Conservation (phyloP, 2,888 invertebrate genomes). For the Volucella zonaria region DNA sequence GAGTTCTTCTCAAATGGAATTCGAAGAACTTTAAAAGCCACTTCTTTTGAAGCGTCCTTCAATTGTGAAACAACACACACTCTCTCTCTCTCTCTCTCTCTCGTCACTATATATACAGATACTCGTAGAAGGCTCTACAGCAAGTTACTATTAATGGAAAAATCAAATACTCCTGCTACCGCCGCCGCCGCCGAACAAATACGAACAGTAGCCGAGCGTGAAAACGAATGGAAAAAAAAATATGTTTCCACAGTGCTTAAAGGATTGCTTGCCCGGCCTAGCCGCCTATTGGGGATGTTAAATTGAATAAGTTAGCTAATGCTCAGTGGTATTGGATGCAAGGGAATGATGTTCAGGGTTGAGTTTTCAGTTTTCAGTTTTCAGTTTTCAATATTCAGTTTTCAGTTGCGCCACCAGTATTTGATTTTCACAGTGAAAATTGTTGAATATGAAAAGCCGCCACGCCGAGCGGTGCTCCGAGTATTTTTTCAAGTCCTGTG, state of each 20-base stretch:
- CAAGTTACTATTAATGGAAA: conserved; percentile 59
- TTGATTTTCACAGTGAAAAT: conserved; percentile 36
- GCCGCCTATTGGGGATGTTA: conserved; percentile 38
- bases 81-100: neutral
- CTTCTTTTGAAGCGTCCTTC: conserved; percentile 29
- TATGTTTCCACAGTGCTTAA: conserved; percentile 24
- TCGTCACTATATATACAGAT: neutral
- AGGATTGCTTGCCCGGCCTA: conserved; percentile 11
- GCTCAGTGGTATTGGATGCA: conserved; percentile 51
- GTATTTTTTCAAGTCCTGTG: conserved; percentile 66
- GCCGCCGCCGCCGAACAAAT: neutral
- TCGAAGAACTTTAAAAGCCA: conserved; percentile 18
- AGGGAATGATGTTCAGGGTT: neutral
- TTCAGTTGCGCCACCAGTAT: neutral
- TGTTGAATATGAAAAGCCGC: conserved; percentile 53
- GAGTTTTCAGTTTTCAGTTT: neutral
- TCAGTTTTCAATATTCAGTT: neutral
- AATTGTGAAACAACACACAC: conserved; percentile 24
- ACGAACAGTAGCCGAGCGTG: conserved; percentile 25
- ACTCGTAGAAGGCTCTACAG: conserved; percentile 25
- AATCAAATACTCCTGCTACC: conserved; percentile 42
- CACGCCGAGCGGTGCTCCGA: conserved; percentile 4
- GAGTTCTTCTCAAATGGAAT: conserved; percentile 21
- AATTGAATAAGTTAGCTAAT: conserved; percentile 60
- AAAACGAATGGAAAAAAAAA: conserved; percentile 1